Conservation (phyloP, 2,797 vertebrate species). For the Betta splendens region DNA sequence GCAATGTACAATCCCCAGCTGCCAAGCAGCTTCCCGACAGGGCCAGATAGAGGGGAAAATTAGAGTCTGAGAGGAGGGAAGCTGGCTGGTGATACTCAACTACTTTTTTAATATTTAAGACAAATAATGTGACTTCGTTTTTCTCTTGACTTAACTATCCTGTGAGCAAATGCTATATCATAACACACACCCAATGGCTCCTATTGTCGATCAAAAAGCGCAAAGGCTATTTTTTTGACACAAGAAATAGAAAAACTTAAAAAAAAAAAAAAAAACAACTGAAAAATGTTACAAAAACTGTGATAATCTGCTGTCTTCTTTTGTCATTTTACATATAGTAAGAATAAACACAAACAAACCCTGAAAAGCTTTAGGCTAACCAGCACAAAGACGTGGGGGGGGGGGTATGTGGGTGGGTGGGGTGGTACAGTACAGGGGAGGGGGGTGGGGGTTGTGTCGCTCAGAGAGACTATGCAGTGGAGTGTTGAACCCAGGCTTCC, state of each 20-base stretch:
- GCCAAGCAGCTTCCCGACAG: constrained; percentile 74
- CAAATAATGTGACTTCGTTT: constrained; percentile 75
- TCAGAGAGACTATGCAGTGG: constrained; percentile 86
- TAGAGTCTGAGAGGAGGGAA: constrained; percentile 57
- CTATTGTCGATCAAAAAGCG: constrained; percentile 78
- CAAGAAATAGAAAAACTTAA: constrained; percentile 30
- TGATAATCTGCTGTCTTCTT: constrained; percentile 80
- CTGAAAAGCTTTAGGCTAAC: constrained; percentile 87
- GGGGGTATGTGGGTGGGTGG: constrained; percentile 24
- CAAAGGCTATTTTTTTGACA: constrained; percentile 71
- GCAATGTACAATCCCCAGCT: constrained; percentile 86
- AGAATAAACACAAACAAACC: constrained; percentile 75
- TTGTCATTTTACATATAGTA: constrained; percentile 73
- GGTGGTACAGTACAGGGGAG: constrained; percentile 25
- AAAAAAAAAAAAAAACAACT: constrained; percentile 4
- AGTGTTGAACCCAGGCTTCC: constrained; percentile 81
- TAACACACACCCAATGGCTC: constrained; percentile 73
- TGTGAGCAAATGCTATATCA: constrained; percentile 76
- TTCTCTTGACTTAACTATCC: constrained; percentile 77
- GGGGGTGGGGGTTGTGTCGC: constrained; percentile 58
- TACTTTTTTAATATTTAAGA: constrained; percentile 80
- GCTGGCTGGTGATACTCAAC: constrained; percentile 77
- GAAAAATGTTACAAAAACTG: constrained; percentile 74
- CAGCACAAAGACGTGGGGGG: constrained; percentile 81
- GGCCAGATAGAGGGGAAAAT: constrained; percentile 60